A percentile compares a stretch with the other conserved stretches of the same genome.
Evolutionary conservation across 2,113 vertebrate species (phyloP).

Genomic region (Pteronura brasiliensis): DNA sequence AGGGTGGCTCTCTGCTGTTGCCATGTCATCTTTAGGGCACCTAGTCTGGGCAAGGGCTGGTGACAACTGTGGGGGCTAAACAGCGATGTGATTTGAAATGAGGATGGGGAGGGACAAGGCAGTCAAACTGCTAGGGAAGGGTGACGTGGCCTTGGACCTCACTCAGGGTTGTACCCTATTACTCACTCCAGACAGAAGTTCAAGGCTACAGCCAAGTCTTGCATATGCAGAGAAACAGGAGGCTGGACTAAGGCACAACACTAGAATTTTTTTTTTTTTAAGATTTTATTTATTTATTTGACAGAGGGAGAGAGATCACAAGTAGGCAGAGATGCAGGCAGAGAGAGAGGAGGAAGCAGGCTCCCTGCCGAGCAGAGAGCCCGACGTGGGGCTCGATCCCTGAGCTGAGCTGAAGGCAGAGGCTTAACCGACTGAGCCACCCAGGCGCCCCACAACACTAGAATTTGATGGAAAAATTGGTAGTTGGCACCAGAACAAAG

Average conservation of each 20-base stretch:
- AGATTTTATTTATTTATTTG: no score
- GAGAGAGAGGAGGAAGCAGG: no score
- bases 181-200: not conserved
- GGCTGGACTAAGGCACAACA: not conserved
- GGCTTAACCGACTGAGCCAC: no score
- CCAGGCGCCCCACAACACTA: no score
- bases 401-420: no score
- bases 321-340: no score
- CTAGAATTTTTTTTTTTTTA: no score
- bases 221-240: not conserved
- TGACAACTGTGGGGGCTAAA: not conserved
- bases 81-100: not conserved
- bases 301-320: no score
- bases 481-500: not conserved
- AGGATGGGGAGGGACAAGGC: not conserved
- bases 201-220: not conserved
- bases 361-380: no score
- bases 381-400: no score
- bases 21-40: not conserved
- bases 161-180: not conserved
- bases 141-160: not conserved
- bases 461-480: not conserved
- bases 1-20: not conserved
- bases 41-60: not conserved
- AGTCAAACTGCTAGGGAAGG: not conserved